Conservation (phyloP, 2,888 invertebrate genomes). For the Dioctria rufipes region DNA sequence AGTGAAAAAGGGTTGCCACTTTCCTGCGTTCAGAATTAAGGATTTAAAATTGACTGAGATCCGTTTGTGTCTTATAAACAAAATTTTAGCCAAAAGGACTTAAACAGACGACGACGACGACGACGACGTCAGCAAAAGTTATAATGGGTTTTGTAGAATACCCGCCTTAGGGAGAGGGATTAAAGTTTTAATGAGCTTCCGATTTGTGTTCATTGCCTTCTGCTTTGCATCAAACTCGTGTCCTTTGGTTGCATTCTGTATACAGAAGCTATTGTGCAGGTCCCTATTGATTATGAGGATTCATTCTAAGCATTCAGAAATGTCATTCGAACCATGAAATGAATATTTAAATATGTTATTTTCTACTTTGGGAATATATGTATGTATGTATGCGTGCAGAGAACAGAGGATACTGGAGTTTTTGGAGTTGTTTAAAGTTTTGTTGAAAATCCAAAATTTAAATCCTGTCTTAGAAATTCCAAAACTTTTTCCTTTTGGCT, state of each 20-base stretch:
- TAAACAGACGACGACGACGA: not conserved
- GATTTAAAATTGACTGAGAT: slow-evolving; percentile 6
- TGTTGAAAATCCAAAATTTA: too few species aligned
- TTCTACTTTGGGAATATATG: not conserved
- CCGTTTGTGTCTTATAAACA: slow-evolving; percentile 7
- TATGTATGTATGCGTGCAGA: too few species aligned
- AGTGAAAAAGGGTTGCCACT: not conserved
- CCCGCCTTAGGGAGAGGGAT: not conserved
- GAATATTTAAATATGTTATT: slow-evolving; percentile 1
- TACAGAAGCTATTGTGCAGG: slow-evolving; percentile 4
- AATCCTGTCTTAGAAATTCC: too few species aligned
- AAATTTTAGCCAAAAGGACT: slow-evolving; percentile 10
- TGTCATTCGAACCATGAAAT: not conserved
- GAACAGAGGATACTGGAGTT: too few species aligned
- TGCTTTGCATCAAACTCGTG: not conserved
- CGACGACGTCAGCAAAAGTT: not conserved
- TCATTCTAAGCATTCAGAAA: not conserved
- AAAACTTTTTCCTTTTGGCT: too few species aligned
- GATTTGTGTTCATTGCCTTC: slow-evolving; percentile 10
- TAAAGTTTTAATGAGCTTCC: slow-evolving; percentile 13
- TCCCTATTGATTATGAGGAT: slow-evolving; percentile 4
- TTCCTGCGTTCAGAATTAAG: not conserved
- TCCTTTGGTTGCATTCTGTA: not conserved
- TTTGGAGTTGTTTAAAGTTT: too few species aligned
- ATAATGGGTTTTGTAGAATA: slow-evolving; percentile 13